Conservation (phyloP, 1,140 invertebrate species). For the Lycorma delicatula region DNA sequence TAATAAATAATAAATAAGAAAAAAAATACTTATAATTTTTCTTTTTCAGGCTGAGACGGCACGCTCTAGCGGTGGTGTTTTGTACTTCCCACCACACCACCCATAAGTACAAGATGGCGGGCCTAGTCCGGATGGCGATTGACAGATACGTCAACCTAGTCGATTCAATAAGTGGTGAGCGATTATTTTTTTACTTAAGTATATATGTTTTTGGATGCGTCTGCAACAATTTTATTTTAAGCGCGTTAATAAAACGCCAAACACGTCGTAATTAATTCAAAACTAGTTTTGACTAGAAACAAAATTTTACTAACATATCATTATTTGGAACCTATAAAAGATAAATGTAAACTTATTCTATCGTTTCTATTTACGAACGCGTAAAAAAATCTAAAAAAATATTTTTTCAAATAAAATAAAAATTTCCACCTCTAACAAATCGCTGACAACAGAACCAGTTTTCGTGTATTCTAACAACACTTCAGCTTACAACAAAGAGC, state of each 20-base stretch:
- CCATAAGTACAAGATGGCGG: slow-evolving; percentile 37
- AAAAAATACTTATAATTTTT: too few species aligned
- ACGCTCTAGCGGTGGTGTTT: slow-evolving; percentile 18
- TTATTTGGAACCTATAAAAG: background rate
- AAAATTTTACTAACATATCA: background rate
- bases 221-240: background rate
- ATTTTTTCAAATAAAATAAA: too few species aligned
- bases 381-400: too few species aligned
- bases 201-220: too few species aligned
- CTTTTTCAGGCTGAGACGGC: slow-evolving; percentile 5
- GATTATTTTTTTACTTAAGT: background rate
- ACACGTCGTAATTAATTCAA: background rate
- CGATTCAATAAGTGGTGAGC: slow-evolving; percentile 42
- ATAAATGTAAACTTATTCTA: too few species aligned
- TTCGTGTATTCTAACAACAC: too few species aligned
- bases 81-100: slow-evolving; percentile 4
- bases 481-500: too few species aligned
- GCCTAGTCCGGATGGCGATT: slow-evolving; percentile 46
- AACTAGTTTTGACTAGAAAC: background rate
- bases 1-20: too few species aligned
- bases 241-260: too few species aligned
- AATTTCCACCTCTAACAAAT: too few species aligned
- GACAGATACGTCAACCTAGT: slow-evolving; percentile 44
- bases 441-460: too few species aligned
- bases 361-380: too few species aligned